Conservation (phyloP, 1,140 invertebrate species). For the Asobara japonica region DNA sequence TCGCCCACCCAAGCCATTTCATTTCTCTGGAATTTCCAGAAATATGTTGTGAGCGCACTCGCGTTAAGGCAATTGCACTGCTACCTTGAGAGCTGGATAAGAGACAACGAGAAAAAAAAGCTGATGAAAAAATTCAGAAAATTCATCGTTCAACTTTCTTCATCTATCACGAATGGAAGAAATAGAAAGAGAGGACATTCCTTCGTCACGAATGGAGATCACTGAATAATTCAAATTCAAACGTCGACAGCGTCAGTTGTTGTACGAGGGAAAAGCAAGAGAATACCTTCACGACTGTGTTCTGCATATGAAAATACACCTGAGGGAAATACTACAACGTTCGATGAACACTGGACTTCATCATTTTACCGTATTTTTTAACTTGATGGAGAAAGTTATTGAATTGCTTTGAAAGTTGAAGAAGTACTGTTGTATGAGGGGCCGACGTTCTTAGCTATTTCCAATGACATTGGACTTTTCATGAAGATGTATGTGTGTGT, state of each 20-base stretch:
- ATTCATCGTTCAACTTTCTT: background rate
- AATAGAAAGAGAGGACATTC: slow-evolving; percentile 17
- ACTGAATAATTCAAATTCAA: slow-evolving; percentile 31
- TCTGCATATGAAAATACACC: slow-evolving; percentile 33
- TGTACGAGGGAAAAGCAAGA: background rate
- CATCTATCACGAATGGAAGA: slow-evolving; percentile 3
- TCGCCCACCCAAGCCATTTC: background rate
- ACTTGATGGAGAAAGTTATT: background rate
- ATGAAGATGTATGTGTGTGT: too few species aligned
- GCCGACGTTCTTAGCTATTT: too few species aligned
- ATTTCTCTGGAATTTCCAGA: background rate
- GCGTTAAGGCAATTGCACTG: background rate
- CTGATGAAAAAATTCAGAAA: background rate
- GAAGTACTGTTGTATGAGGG: too few species aligned
- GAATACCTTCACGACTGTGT: slow-evolving; percentile 24
- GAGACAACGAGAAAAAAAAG: too few species aligned
- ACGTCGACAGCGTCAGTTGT: slow-evolving; percentile 5
- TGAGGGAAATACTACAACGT: background rate
- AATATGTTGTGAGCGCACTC: background rate
- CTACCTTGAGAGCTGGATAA: background rate
- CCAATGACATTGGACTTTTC: too few species aligned
- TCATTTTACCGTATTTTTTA: slow-evolving; percentile 8
- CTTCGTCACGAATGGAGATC: slow-evolving; percentile 16
- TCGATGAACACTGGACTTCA: slow-evolving; percentile 21
- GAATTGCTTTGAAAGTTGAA: too few species aligned